phyloP scores from a whole-genome alignment of 2,797 vertebrate species.

The Notoglanidium macrostoma region DNA sequence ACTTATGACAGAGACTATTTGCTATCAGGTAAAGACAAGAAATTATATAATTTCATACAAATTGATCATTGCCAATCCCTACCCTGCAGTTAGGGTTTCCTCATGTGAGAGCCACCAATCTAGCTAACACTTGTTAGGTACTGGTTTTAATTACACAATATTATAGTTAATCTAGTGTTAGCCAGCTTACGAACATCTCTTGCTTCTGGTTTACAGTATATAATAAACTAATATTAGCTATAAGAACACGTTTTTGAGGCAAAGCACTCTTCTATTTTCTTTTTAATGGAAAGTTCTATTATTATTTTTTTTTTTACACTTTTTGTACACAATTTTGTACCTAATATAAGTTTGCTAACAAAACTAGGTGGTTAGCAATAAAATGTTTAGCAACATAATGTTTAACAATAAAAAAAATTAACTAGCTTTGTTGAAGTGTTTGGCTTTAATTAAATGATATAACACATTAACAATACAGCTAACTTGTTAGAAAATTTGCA shows the following conservation, averaged over 20 bases:
- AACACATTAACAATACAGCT: not conserved
- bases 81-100: not conserved
- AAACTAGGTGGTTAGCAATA: not conserved
- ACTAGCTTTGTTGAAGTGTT: not conserved
- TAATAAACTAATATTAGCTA: not conserved
- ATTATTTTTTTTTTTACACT: too few relatives aligned
- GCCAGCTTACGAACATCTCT: not conserved
- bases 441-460: conserved; percentile 1
- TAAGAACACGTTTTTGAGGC: not conserved
- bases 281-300: not conserved
- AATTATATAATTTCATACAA: not conserved
- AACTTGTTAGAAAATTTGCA: not conserved
- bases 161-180: not conserved
- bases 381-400: not conserved
- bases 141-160: not conserved
- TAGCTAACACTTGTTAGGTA: not conserved
- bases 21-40: not conserved
- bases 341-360: not conserved
- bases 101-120: not conserved
- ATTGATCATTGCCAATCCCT: not conserved
- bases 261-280: not conserved
- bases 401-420: not conserved
- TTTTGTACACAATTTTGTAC: too few relatives aligned
- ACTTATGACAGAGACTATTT: not conserved
- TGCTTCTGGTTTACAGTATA: not conserved